Evolutionary conservation across 2,888 invertebrate species (phyloP).

Genomic region (Chymomyza caudatula): DNA sequence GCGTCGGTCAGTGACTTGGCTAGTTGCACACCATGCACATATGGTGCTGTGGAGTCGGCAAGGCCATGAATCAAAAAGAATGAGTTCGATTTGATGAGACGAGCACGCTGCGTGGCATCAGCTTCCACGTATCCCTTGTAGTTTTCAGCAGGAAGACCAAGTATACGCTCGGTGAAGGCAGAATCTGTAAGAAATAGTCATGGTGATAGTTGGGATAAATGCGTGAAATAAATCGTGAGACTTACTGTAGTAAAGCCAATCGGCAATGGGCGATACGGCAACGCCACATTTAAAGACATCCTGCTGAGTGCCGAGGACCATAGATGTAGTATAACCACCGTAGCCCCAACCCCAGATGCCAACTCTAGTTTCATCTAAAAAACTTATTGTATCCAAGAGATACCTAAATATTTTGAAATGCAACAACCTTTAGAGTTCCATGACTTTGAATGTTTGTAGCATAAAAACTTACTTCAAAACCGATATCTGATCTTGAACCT

Average conservation of each 20-base stretch:
- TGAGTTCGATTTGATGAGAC: slow-evolving; percentile 91
- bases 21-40: slow-evolving; percentile 93
- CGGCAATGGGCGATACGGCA: slow-evolving; percentile 95
- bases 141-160: slow-evolving; percentile 92
- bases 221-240: slow-evolving; percentile 34
- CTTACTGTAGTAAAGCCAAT: slow-evolving; percentile 97
- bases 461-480: slow-evolving; percentile 83
- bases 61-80: slow-evolving; percentile 95
- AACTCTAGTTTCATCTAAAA: slow-evolving; percentile 90
- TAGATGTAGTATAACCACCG: slow-evolving; percentile 94
- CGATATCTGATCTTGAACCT: slow-evolving; percentile 94
- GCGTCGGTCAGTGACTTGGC: slow-evolving; percentile 92
- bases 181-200: slow-evolving; percentile 83
- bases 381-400: slow-evolving; percentile 88
- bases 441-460: background rate
- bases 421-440: background rate
- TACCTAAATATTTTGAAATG: slow-evolving; percentile 79
- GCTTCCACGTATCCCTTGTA: slow-evolving; percentile 94
- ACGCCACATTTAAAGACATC: slow-evolving; percentile 94
- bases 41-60: slow-evolving; percentile 94
- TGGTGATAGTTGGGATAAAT: background rate
- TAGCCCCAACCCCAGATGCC: slow-evolving; percentile 99
- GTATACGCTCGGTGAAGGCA: slow-evolving; percentile 95
- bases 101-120: slow-evolving; percentile 92
- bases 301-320: slow-evolving; percentile 92